Conservation (phyloP, 2,888 invertebrate species). For the Escarpia spicata region DNA sequence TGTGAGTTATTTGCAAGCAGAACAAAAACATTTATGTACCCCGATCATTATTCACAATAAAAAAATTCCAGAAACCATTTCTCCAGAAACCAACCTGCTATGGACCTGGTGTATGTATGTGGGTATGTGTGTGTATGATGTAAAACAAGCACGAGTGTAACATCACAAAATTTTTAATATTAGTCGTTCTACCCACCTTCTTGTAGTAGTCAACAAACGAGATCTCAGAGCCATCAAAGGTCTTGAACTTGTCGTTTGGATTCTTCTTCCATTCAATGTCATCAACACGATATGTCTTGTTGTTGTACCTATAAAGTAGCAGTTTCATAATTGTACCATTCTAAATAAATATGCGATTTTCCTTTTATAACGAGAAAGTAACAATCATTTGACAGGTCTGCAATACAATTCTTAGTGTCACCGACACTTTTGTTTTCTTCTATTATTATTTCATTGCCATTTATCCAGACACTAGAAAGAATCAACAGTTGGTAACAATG, state of each 20-base stretch:
- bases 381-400: too few species aligned
- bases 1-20: not conserved
- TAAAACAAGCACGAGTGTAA: not conserved
- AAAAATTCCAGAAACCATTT: too few species aligned
- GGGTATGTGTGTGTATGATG: too few species aligned
- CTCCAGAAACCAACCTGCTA: too few species aligned
- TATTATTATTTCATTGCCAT: not conserved
- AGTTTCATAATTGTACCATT: not conserved
- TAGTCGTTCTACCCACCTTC: slow-evolving; percentile 42
- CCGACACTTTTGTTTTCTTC: not conserved
- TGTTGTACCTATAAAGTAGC: slow-evolving; percentile 77
- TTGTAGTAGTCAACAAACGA: slow-evolving; percentile 84
- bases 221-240: slow-evolving; percentile 64
- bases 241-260: slow-evolving; percentile 77
- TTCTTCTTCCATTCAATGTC: slow-evolving; percentile 81
- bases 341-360: too few species aligned
- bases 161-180: not conserved
- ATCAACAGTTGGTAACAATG: not conserved
- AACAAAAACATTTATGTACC: too few species aligned
- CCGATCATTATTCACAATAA: too few species aligned
- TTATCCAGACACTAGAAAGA: not conserved
- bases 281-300: slow-evolving; percentile 86
- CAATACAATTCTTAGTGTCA: not conserved
- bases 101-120: too few species aligned
- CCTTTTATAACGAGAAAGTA: too few species aligned